Evolutionary conservation across 2,888 invertebrate genomes (phyloP), one percentile per base, ranked within the genome.

Genomic region (Drosophila cognata): DNA sequence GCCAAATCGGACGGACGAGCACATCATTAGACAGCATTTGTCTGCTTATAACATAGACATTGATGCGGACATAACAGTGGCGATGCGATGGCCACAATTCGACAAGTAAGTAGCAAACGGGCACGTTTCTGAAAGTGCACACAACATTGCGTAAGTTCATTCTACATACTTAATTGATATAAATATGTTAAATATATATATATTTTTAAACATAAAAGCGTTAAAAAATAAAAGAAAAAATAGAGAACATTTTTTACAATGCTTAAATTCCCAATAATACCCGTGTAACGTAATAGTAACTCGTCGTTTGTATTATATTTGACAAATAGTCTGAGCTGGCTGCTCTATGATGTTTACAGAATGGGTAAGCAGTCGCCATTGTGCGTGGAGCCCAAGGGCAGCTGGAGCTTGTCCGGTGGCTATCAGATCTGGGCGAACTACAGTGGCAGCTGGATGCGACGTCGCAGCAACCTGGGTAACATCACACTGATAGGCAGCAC

Each of bases 31-130:
- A n/a, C 48, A 72, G 48, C 59, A 76, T 52, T 75, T 87, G 41
- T 67, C 69, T 55, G 55, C 68, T 11, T 82, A 78, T 16, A 81
- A 81, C 58, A 89, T 92, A 21, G 84, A 80, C 50, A 77, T 91
- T 29, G 89, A 92, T 78, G 89, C 92, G 8, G 92, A 92, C 51
- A 79, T 92, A 61, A 92, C 92, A 11, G 83, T 92, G 55, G 85
- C 89, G 52, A 71, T 92, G 52, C 43, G 80, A 5, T 18, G 13
- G 6, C 48, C 77, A 13, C n/a, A 53, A 8, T n/a, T 33, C 6
- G n/a, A 0, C 21, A 64, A 71, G 79, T 72, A 62, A 82, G 86
- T 76, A 6, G 29, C 10, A n/a, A 13, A 51, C 57, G 25, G 4
- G 6, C 8, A 46, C 13, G 11, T 13, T 25, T 46, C 21, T 46